Conservation (phyloP, 2,888 invertebrate genomes). For the Nomada flava region DNA sequence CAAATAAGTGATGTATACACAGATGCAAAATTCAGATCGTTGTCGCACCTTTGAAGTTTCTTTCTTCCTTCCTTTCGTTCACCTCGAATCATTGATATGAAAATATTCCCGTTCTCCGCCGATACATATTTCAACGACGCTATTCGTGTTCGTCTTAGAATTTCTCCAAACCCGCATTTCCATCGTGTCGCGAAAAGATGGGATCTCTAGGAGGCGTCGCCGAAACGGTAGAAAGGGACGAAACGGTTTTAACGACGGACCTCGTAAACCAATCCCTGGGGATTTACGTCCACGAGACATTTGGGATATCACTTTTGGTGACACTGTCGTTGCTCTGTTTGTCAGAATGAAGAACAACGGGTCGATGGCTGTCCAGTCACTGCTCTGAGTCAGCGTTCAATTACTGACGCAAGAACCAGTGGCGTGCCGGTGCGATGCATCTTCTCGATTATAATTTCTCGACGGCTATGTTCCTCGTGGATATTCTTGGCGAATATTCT, state of each 20-base stretch:
- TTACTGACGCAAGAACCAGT: slow-evolving; percentile 36
- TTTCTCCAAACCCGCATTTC: not conserved
- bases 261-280: slow-evolving; percentile 41
- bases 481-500: not conserved
- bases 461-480: not conserved
- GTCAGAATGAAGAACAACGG: slow-evolving; percentile 25
- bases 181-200: not conserved
- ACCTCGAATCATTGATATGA: not conserved
- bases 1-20: not conserved
- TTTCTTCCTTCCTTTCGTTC: not conserved
- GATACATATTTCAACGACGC: slow-evolving; percentile 8
- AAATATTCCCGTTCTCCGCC: slow-evolving; percentile 6
- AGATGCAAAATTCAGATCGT: not conserved
- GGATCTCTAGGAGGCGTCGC: not conserved
- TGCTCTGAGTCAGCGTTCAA: slow-evolving; percentile 39
- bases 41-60: not conserved
- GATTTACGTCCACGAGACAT: slow-evolving; percentile 58
- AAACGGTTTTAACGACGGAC: slow-evolving; percentile 45
- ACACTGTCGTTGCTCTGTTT: not conserved
- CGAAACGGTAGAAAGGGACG: not conserved
- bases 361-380: slow-evolving; percentile 27
- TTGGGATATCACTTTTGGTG: slow-evolving; percentile 47
- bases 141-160: too few relatives aligned
- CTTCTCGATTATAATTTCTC: slow-evolving; percentile 2
- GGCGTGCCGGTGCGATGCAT: slow-evolving; percentile 6